A percentile compares a stretch with the other conserved stretches of the same genome.
Evolutionary conservation across 2,113 vertebrate species (phyloP).

Genomic region (Nyctereutes procyonoides): DNA sequence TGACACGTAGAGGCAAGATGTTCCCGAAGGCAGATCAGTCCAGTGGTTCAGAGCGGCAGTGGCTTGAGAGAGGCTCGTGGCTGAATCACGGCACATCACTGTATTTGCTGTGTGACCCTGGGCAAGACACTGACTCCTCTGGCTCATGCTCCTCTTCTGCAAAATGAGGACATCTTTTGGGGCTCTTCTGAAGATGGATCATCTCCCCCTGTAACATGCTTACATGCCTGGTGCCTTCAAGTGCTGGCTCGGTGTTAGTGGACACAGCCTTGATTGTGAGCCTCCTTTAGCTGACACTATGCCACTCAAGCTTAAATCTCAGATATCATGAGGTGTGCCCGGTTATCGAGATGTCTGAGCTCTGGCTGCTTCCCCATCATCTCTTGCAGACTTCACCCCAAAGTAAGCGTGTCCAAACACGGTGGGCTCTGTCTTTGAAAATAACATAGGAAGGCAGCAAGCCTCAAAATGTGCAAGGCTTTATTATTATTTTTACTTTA

Average conservation of each 20-base stretch:
- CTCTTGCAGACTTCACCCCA: accelerated
- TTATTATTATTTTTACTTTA: not conserved
- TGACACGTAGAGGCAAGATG: no score
- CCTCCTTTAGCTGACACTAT: not conserved
- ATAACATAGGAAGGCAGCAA: not conserved
- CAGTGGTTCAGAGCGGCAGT: not conserved
- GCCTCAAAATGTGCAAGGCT: no score
- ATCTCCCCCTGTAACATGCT: accelerated
- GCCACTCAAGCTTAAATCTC: not conserved
- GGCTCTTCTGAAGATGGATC: not conserved
- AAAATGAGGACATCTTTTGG: not conserved
- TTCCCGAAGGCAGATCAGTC: not conserved
- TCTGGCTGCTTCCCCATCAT: not conserved
- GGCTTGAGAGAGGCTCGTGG: not conserved
- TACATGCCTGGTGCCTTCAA: no score
- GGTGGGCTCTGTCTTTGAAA: not conserved
- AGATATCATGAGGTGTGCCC: accelerated
- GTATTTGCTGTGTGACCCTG: no score
- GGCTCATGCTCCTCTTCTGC: accelerated
- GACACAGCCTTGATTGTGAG: not conserved
- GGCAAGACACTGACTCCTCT: not conserved
- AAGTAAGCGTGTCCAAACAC: no score
- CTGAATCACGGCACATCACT: no score
- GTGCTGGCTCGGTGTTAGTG: not conserved
- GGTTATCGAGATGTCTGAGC: not conserved